These are phyloP conservation scores for Lapara coniferarum DNA, from an alignment of 2,888 invertebrate species.

Conservation along the genomic window DNA sequence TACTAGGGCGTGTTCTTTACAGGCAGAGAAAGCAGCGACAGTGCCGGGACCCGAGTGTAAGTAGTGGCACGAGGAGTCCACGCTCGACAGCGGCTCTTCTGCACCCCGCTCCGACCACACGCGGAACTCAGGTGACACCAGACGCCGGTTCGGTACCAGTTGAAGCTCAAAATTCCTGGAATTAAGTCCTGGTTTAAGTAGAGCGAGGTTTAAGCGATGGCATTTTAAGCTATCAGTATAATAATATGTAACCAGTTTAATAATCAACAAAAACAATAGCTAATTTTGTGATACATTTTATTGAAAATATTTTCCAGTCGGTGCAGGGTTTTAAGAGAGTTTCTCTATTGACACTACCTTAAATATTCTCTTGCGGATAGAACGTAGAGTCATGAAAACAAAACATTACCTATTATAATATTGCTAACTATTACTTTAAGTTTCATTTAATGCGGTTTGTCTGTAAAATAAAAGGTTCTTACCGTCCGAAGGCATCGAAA, in stretches of 20 bases:
- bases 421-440: background rate
- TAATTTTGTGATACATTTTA: too few relatives aligned
- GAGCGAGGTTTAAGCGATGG: background rate
- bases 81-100: constrained; percentile 64
- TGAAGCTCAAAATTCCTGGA: constrained; percentile 84
- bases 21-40: constrained; percentile 87
- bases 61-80: constrained; percentile 85
- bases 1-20: constrained; percentile 85
- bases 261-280: too few relatives aligned
- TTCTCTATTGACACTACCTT: too few relatives aligned
- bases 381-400: too few relatives aligned
- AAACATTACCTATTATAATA: background rate
- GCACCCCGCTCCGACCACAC: constrained; percentile 80
- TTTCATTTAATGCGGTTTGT: background rate
- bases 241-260: too few relatives aligned
- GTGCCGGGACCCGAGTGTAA: constrained; percentile 82
- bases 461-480: constrained; percentile 33
- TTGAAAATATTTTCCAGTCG: too few relatives aligned
- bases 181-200: constrained; percentile 18
- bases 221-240: background rate
- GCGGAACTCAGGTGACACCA: constrained; percentile 85
- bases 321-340: too few relatives aligned
- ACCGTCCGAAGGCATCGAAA: constrained; percentile 86
- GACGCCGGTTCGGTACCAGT: constrained; percentile 84
- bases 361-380: too few relatives aligned